A percentile compares a stretch with the other conserved stretches of the same genome.
phyloP scores from a whole-genome alignment of 2,888 invertebrate species.

The Pseudococcus jackbeardsleyi region DNA sequence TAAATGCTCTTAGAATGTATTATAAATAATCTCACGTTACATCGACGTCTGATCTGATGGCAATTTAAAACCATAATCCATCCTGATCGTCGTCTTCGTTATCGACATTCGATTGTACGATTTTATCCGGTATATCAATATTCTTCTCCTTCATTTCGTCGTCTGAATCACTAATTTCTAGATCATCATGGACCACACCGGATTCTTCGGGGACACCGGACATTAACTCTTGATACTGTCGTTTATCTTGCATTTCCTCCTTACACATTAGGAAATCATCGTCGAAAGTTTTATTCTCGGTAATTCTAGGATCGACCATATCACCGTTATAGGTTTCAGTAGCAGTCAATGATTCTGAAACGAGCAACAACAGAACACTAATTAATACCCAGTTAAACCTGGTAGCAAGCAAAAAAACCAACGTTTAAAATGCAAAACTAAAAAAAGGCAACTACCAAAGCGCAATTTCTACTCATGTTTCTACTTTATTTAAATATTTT shows the following conservation, averaged over 20 bases:
- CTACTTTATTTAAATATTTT: neutral
- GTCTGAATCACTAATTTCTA: conserved; percentile 84
- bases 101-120: conserved; percentile 66
- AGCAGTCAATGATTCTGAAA: conserved; percentile 38
- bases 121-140: conserved; percentile 68
- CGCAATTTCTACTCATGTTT: neutral
- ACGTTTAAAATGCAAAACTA: neutral
- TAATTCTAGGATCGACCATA: conserved; percentile 1
- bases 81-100: conserved; percentile 73
- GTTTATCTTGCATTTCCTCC: conserved; percentile 54
- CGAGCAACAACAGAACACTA: neutral
- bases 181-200: conserved; percentile 77
- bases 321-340: neutral
- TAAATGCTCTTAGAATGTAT: neutral
- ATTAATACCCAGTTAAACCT: neutral
- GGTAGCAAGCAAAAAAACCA: neutral
- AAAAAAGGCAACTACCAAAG: conserved; percentile 2
- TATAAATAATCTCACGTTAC: too few relatives aligned
- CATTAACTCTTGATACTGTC: conserved; percentile 46
- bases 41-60: neutral
- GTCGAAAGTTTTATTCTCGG: conserved; percentile 54
- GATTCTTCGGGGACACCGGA: conserved; percentile 5
- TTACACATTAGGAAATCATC: conserved; percentile 51
- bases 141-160: conserved; percentile 72
- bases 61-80: conserved; percentile 74